Conservation (phyloP, 2,888 invertebrate genomes). For the Trilocha varians region DNA sequence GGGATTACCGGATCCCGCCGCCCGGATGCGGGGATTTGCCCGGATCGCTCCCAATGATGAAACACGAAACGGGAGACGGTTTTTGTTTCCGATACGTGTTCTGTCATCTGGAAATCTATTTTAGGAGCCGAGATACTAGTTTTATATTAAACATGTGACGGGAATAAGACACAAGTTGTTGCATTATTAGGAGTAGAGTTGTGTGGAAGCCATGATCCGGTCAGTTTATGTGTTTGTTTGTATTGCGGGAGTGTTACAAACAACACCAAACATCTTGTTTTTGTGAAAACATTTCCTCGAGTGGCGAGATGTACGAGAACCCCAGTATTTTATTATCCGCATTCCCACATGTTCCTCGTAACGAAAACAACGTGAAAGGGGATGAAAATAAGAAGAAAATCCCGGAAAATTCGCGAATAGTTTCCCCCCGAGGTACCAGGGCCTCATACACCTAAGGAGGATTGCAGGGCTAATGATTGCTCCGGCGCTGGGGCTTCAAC, state of each 20-base stretch:
- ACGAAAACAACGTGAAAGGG: slow-evolving; percentile 25
- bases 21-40: slow-evolving; percentile 71
- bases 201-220: not conserved
- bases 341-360: slow-evolving; percentile 16
- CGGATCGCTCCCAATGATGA: slow-evolving; percentile 68
- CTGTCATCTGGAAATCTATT: not conserved
- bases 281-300: not conserved
- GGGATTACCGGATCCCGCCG: slow-evolving; percentile 65
- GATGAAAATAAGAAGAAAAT: slow-evolving; percentile 38
- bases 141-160: no score
- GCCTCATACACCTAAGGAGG: slow-evolving; percentile 44
- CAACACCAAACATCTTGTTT: not conserved
- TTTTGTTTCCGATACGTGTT: not conserved
- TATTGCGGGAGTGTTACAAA: not conserved
- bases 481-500: slow-evolving; percentile 35
- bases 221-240: not conserved
- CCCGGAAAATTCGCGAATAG: slow-evolving; percentile 55
- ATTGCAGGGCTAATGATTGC: slow-evolving; percentile 61
- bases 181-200: not conserved
- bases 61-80: slow-evolving; percentile 10
- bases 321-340: not conserved
- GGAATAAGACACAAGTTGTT: no score
- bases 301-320: not conserved
- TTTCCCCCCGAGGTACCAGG: slow-evolving; percentile 42
- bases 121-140: not conserved